Evolutionary conservation across 2,113 vertebrate species (phyloP), one percentile per base, ranked within the genome.

Genomic region (Haemorhous mexicanus): DNA sequence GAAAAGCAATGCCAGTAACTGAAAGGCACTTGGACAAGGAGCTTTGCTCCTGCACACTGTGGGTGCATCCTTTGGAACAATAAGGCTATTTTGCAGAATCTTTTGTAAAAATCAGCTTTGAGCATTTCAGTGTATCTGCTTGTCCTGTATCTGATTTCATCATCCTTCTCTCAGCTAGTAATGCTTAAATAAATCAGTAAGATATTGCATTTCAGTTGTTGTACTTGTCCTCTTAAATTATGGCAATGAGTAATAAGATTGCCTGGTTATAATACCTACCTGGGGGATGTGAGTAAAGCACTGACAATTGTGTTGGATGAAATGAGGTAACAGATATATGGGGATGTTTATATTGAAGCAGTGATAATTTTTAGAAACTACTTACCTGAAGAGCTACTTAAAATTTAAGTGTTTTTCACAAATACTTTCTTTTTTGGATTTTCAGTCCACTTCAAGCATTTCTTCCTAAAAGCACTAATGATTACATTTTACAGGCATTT

Each of bases 131-230:
- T 30, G n/a, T 79, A 49, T 44, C 41, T 83, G 14, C 39, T 68
- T 84, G 35, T 84, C 46, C 68, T 67, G 69, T 41, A 37, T 56
- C 64, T 70, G 43, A 30, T 87, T 84, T 87, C 55, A 37, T 30
- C 43, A 81, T 47, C 58, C 30, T 46, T 92, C 21, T 84, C 33
- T 84, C 66, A 70, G 58, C 47, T 77, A 78, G 41, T 46, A 77
- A 76, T 74, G 74, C n/a, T 32, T 49, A 75, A 90, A 89, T 70
- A 84, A 84, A 80, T 78, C 53, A 46, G 17, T 66, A 87, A 87
- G 55, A n/a, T 32, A 64, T 6, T 44, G 18, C 14, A 20, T 80
- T 92, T 90, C 68, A n/a, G n/a, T 72, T 7, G 1, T 46, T 79
- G 44, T 41, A 73, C 10, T 69, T 73, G 52, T 53, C 33, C 33